Percentiles rank a stretch among this genome's conserved stretches.
These are phyloP conservation scores for Melikaiella ostensackeni DNA, from an alignment of 2,888 invertebrate species.

Conservation along the genomic window DNA sequence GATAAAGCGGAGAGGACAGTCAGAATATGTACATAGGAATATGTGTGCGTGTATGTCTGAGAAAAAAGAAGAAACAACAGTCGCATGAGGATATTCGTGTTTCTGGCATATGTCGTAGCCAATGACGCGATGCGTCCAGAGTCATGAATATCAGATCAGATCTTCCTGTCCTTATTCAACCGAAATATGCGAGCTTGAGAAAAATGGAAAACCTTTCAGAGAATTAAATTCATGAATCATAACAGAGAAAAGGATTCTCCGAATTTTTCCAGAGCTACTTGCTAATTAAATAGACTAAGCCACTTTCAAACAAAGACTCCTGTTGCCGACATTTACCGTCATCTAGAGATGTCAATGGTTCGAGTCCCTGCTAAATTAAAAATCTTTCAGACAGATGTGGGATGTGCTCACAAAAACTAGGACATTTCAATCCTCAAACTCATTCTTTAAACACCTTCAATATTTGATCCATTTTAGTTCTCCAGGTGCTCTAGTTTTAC, in stretches of 20 bases:
- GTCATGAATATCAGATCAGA: conserved; percentile 33
- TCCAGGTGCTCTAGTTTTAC: background rate
- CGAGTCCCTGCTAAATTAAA: too few species aligned
- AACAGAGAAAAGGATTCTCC: background rate
- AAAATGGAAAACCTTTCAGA: background rate
- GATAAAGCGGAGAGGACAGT: conserved; percentile 19
- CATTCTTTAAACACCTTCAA: too few species aligned
- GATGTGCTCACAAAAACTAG: too few species aligned
- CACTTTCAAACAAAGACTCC: too few species aligned
- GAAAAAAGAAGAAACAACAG: background rate
- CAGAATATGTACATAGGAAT: background rate
- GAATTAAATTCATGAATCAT: background rate
- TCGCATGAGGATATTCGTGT: conserved; percentile 9
- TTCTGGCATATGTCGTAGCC: conserved; percentile 29
- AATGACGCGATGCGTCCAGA: conserved; percentile 28
- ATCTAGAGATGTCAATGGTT: too few species aligned
- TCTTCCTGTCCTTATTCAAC: conserved; percentile 10
- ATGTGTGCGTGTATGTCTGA: background rate
- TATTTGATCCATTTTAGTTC: background rate
- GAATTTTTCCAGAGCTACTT: background rate
- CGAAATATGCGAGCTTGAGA: background rate
- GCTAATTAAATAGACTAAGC: too few species aligned
- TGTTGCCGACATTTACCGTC: too few species aligned
- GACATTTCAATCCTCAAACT: too few species aligned
- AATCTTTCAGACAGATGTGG: too few species aligned